Evolutionary conservation across 2,888 invertebrate genomes (phyloP).

Genomic region (Nemoura dubitans): DNA sequence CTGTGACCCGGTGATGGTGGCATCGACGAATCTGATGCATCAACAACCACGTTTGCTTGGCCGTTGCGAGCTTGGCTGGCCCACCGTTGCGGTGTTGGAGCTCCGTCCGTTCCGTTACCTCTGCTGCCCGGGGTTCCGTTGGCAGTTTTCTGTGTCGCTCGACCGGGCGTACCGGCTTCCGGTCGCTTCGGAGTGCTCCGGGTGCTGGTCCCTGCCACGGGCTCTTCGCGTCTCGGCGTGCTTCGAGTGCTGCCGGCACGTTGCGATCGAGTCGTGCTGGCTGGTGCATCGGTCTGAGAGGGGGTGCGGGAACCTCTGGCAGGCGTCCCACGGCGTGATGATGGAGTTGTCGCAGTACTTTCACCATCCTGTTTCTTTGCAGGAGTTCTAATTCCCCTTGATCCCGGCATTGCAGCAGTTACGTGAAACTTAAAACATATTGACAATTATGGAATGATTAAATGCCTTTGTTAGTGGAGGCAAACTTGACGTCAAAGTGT

Average conservation of each 20-base stretch:
- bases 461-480: background rate
- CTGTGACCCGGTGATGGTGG: slow-evolving; percentile 59
- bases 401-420: slow-evolving; percentile 40
- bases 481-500: background rate
- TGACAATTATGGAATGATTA: background rate
- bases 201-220: background rate
- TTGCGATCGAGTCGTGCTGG: background rate
- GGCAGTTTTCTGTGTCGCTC: background rate
- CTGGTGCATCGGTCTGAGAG: background rate
- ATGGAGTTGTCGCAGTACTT: background rate
- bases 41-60: slow-evolving; percentile 58
- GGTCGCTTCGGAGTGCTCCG: background rate
- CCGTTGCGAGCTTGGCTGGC: slow-evolving; percentile 58
- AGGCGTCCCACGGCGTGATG: slow-evolving; percentile 21
- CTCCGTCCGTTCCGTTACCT: slow-evolving; percentile 19
- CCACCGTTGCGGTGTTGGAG: slow-evolving; percentile 63
- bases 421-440: background rate
- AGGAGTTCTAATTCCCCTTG: slow-evolving; percentile 30
- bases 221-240: background rate
- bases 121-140: slow-evolving; percentile 26
- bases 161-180: slow-evolving; percentile 8
- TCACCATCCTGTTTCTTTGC: background rate
- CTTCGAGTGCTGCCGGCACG: slow-evolving; percentile 7
- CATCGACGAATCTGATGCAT: slow-evolving; percentile 57
- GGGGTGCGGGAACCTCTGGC: slow-evolving; percentile 38